Base-by-base conservation (phyloP, 2,888 invertebrate species). In the Oscheius sp. region DNA sequence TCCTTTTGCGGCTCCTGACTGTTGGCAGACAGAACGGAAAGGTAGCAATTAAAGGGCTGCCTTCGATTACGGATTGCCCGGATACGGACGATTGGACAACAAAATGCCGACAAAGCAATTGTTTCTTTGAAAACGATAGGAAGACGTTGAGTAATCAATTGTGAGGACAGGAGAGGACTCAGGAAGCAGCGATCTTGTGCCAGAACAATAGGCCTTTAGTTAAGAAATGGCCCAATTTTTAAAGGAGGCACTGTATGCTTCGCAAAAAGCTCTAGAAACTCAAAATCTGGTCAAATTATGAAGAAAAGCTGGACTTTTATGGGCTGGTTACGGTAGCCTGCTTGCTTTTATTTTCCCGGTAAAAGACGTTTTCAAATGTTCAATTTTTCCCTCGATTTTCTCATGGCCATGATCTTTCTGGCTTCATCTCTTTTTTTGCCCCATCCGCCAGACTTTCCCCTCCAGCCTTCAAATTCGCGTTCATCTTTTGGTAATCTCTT, bases 71-170 rank as follows among this genome's bases (percentile, higher is more conserved):
- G 23, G 35, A 35, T 35, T 35, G 35, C 29, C n/a, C 58, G 29
- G 58, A 29, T 35, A 35, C 35, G 9, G 35, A 9, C 35, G 35
- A 35, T 35, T 3, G 35, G 58, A n/a, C 58, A 29, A 58, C 58
- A 58, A 58, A 58, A 12, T 21, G 53, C 53, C 53, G 53, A 25
- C 58, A 58, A 58, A 29, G 58, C 58, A 27, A 29, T 58, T 58
- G 27, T 58, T n/a, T 16, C 27, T 12, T 27, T 5, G 29, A n/a
- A 25, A 25, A 25, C 2, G 58, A 29, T 23, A 58, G 58, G 25
- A n/a, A n/a, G n/a, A n/a, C n/a, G n/a, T 35, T 35, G 9, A 6
- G 35, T 9, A 35, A 35, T 35, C 35, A 35, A 35, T 35, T 35
- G 35, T 35, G 35, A 9, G 35, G 35, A 35, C 9, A 35, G 35